Evolutionary conservation across 2,113 vertebrate genomes (phyloP), one percentile per base, ranked within the genome.

Genomic region (Hirundichthys speculiger): DNA sequence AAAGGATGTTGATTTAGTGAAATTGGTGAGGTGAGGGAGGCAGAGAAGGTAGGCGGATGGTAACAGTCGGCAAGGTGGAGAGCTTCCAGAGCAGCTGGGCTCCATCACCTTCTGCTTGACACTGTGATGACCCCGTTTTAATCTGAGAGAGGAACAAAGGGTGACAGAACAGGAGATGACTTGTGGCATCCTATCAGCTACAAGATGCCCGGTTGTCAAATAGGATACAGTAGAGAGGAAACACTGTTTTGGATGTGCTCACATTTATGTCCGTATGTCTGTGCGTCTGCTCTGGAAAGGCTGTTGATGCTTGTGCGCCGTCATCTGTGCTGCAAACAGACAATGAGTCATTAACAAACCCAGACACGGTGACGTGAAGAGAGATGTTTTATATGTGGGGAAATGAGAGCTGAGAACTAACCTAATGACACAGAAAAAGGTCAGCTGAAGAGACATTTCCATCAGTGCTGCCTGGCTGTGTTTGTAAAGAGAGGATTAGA

Each of bases 101-200:
- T 46, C 61, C 69, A 55, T 77, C 74, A 73, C 39, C 62, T 63
- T 70, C 61, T 67, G 4, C 63, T 70, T 46, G 74, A 71, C 79
- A 59, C 52, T 50, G 53, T 66, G 75, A 75, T 66, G 74, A n/a
- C 53, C 66, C 75, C 39, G 57, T 78, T 78, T 75, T 75, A 63
- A 64, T 56, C 9, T 48, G 60, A 71, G 46, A 47, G 73, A 64
- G 67, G 15, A 68, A 64, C 60, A 53, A 51, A 48, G 22, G 57
- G 42, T 51, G 49, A 53, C 14, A 24, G 57, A 61, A 39, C 49
- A n/a, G 49, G 49, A 50, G 51, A 62, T 15, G 0, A 27, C 27
- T 53, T n/a, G n/a, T 48, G 25, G 48, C 10, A 13, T 21, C 27
- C 41, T 22, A 49, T 21, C 67, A 48, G 48, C 24, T 64, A 59